Evolutionary conservation across 2,888 invertebrate species (phyloP).

Genomic region (Ceraclea dissimilis): DNA sequence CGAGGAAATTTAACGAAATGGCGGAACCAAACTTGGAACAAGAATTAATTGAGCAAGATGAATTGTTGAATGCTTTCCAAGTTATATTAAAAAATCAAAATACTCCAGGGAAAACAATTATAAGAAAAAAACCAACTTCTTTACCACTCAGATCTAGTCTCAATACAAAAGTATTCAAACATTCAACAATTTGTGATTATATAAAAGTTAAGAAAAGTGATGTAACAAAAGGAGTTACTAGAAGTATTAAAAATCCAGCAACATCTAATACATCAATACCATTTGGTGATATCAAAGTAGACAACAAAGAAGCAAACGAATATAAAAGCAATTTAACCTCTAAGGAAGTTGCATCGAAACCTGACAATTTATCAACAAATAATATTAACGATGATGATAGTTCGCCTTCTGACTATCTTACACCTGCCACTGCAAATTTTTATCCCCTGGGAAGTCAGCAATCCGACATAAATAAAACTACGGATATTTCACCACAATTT

Average conservation of each 20-base stretch:
- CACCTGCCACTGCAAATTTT: conserved; percentile 38
- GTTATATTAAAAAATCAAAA: conserved; percentile 39
- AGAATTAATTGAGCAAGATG: conserved; percentile 48
- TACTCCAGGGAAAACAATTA: conserved; percentile 29
- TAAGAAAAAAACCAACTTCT: conserved; percentile 36
- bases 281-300: background rate
- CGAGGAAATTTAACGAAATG: conserved; percentile 26
- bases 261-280: background rate
- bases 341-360: background rate
- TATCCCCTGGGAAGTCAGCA: conserved; percentile 31
- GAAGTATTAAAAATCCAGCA: background rate
- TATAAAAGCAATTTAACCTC: background rate
- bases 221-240: background rate
- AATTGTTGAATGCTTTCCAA: conserved; percentile 44
- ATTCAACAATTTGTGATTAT: conserved; percentile 40
- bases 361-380: conserved; percentile 35
- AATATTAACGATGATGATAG: conserved; percentile 40
- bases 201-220: background rate
- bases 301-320: background rate
- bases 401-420: conserved; percentile 42
- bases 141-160: conserved; percentile 41
- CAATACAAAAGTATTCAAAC: conserved; percentile 37
- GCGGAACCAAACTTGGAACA: conserved; percentile 41
- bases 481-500: background rate
- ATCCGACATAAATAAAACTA: background rate